Conservation (phyloP, 2,888 invertebrate genomes). For the Artemia sinica region DNA sequence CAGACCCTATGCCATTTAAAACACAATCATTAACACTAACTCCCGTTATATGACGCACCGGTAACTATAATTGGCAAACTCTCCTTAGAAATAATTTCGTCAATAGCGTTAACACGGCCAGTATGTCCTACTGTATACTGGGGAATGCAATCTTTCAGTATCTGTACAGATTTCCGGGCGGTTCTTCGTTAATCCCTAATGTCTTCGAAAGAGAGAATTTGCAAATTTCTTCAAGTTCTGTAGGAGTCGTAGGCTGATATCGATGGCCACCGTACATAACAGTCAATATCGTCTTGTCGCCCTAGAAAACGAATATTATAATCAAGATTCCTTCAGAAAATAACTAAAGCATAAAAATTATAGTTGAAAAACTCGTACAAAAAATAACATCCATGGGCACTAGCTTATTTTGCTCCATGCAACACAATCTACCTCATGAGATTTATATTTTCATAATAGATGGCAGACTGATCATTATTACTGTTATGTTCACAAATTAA, state of each 20-base stretch:
- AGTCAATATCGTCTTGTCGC: constrained; percentile 47
- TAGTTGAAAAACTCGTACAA: no score
- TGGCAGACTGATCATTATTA: no score
- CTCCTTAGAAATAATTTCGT: constrained; percentile 46
- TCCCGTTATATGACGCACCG: constrained; percentile 73
- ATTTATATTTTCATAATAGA: no score
- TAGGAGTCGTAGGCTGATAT: constrained; percentile 39
- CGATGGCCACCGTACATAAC: constrained; percentile 87
- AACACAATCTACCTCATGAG: no score
- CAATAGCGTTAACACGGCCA: constrained; percentile 47
- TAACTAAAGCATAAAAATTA: no score
- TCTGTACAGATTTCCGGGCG: constrained; percentile 45
- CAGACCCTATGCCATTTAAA: constrained; percentile 55
- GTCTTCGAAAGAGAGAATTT: background rate
- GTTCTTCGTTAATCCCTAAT: constrained; percentile 45
- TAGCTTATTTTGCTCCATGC: no score
- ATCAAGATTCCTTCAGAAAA: no score
- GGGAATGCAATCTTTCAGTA: constrained; percentile 67
- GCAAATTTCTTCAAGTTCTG: background rate
- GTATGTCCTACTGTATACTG: constrained; percentile 77
- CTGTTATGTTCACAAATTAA: no score
- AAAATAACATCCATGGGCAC: no score
- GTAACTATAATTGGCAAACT: constrained; percentile 58
- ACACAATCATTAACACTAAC: constrained; percentile 87
- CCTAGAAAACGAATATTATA: background rate